A percentile compares a stretch with the other conserved stretches of the same genome.
Evolutionary conservation across 2,888 invertebrate genomes (phyloP).

Genomic region (Sisyra terminalis): DNA sequence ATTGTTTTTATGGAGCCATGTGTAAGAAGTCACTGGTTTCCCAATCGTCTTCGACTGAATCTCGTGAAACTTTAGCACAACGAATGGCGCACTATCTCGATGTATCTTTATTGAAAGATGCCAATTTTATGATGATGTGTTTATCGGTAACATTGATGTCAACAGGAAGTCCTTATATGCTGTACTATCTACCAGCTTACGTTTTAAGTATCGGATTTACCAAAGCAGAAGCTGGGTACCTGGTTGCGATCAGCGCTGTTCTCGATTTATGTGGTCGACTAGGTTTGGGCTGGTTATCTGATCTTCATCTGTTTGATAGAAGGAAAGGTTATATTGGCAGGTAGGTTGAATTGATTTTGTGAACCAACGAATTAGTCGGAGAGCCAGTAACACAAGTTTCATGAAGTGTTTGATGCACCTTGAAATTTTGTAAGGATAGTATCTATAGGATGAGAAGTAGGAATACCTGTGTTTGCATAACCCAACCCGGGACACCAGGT

Average conservation of each 20-base stretch:
- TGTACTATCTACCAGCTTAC: slow-evolving; percentile 60
- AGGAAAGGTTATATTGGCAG: slow-evolving; percentile 54
- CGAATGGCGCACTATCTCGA: slow-evolving; percentile 39
- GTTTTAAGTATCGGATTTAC: slow-evolving; percentile 47
- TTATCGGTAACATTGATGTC: slow-evolving; percentile 59
- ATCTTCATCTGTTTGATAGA: slow-evolving; percentile 51
- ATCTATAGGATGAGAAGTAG: too few species aligned
- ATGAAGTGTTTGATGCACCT: too few species aligned
- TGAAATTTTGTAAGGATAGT: too few species aligned
- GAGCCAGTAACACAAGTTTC: too few species aligned
- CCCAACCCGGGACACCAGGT: too few species aligned
- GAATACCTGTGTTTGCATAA: too few species aligned
- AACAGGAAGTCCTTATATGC: slow-evolving; percentile 58
- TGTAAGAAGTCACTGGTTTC: neutral
- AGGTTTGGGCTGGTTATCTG: slow-evolving; percentile 56
- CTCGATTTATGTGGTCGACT: slow-evolving; percentile 54
- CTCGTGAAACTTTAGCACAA: slow-evolving; percentile 19
- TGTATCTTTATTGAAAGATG: slow-evolving; percentile 45
- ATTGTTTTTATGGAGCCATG: neutral
- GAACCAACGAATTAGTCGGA: too few species aligned
- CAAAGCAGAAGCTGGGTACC: slow-evolving; percentile 42
- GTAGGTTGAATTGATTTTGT: slow-evolving; percentile 30
- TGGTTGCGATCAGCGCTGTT: slow-evolving; percentile 59
- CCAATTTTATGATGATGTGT: slow-evolving; percentile 53
- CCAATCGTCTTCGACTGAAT: neutral